A percentile compares a stretch with the other conserved stretches of the same genome.
These are phyloP conservation scores for Prenolepis imparis DNA, from an alignment of 2,888 invertebrate genomes.

Conservation along the genomic window DNA sequence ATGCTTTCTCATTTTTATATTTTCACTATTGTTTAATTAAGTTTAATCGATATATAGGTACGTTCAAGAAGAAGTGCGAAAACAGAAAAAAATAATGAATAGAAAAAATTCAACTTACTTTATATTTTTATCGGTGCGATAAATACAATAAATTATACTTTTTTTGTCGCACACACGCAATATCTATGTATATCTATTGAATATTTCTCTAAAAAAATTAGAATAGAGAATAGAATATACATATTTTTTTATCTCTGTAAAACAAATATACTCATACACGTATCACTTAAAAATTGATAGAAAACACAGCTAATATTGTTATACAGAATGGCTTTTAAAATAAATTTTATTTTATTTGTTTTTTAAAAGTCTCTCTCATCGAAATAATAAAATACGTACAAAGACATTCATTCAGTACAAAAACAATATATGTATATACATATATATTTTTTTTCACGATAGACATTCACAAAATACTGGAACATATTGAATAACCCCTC, in stretches of 20 bases:
- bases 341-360: constrained; percentile 18
- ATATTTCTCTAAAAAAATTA: neutral
- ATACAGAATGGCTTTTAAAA: neutral
- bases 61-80: neutral
- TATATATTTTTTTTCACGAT: neutral
- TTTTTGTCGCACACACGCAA: neutral
- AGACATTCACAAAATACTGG: constrained; percentile 11
- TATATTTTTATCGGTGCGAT: neutral
- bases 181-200: neutral
- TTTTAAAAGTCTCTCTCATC: neutral
- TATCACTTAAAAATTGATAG: neutral
- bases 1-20: neutral
- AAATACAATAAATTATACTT: constrained; percentile 2
- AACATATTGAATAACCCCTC: constrained; percentile 30
- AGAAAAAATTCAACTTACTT: neutral
- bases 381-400: neutral
- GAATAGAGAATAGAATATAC: neutral
- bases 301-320: neutral
- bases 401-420: neutral
- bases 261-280: neutral
- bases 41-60: neutral
- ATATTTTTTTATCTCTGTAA: neutral
- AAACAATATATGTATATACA: neutral
- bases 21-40: neutral
- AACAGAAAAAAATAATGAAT: neutral